phyloP scores from a whole-genome alignment of 2,888 invertebrate species.

The Escarpia spicata region DNA sequence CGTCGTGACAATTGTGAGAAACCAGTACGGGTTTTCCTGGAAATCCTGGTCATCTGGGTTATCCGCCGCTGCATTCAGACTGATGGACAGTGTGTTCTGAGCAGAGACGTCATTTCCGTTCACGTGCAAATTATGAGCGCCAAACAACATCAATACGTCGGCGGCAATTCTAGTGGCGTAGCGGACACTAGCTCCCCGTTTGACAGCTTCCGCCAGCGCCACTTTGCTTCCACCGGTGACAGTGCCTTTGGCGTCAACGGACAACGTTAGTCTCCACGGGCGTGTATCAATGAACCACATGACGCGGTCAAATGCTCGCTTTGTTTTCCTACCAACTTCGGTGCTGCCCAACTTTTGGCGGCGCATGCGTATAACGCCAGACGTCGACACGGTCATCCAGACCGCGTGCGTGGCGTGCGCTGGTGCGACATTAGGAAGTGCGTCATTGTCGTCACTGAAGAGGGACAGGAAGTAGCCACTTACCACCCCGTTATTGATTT shows the following conservation, averaged over 20 bases:
- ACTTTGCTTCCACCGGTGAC: background rate
- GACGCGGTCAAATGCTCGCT: background rate
- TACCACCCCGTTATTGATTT: background rate
- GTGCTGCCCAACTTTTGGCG: slow-evolving; percentile 10
- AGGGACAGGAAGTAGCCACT: background rate
- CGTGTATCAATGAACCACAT: background rate
- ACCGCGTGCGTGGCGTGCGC: background rate
- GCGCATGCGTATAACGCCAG: background rate
- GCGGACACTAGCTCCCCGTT: background rate
- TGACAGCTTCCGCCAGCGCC: background rate
- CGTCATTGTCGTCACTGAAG: background rate
- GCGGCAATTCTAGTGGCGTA: background rate
- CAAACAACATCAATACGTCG: background rate
- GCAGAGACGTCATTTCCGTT: background rate
- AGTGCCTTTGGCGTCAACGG: background rate
- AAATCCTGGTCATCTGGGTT: background rate
- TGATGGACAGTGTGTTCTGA: background rate
- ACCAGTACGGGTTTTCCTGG: background rate
- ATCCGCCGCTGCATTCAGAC: background rate
- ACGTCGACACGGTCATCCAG: background rate
- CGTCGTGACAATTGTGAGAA: background rate
- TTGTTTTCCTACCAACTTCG: background rate
- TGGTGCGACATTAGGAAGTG: background rate
- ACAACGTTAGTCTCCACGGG: background rate
- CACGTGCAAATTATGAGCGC: background rate